phyloP scores from a whole-genome alignment of 1,140 invertebrate species.

The Pomacea maculata region DNA sequence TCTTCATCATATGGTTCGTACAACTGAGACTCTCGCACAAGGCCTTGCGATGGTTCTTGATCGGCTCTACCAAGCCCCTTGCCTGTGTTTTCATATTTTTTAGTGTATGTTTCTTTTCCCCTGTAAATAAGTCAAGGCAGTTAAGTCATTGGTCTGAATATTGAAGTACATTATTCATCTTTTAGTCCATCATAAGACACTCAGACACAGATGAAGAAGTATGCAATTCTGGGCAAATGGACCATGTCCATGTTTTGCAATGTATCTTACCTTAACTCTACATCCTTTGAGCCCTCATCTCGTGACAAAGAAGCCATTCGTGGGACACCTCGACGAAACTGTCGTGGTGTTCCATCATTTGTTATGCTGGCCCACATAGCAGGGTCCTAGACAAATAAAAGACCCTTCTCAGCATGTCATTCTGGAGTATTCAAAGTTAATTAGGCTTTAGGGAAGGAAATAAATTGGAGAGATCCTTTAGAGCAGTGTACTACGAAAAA shows the following conservation, averaged over 20 bases:
- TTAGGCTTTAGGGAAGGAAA: too few species aligned
- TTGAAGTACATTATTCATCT: too few species aligned
- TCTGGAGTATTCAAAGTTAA: too few species aligned
- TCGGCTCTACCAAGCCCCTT: not conserved
- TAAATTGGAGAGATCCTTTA: too few species aligned
- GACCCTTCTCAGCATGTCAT: too few species aligned
- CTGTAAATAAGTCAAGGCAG: not conserved
- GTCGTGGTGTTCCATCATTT: slow-evolving; percentile 20
- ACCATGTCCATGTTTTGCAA: not conserved
- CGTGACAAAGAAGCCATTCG: slow-evolving; percentile 2
- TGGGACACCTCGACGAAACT: slow-evolving; percentile 15
- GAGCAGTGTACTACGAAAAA: too few species aligned
- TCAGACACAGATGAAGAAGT: too few species aligned
- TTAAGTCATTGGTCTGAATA: too few species aligned
- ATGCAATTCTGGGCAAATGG: too few species aligned
- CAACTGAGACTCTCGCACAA: slow-evolving; percentile 7
- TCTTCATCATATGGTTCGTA: slow-evolving; percentile 25
- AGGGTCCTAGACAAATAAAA: slow-evolving; percentile 11
- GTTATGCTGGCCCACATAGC: slow-evolving; percentile 24
- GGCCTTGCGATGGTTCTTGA: not conserved
- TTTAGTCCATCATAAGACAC: too few species aligned
- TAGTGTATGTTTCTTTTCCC: not conserved
- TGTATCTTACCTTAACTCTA: not conserved
- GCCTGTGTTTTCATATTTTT: slow-evolving; percentile 9
- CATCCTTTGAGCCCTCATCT: not conserved